phyloP scores from a whole-genome alignment of 2,797 vertebrate genomes.

The Natrix natrix region DNA sequence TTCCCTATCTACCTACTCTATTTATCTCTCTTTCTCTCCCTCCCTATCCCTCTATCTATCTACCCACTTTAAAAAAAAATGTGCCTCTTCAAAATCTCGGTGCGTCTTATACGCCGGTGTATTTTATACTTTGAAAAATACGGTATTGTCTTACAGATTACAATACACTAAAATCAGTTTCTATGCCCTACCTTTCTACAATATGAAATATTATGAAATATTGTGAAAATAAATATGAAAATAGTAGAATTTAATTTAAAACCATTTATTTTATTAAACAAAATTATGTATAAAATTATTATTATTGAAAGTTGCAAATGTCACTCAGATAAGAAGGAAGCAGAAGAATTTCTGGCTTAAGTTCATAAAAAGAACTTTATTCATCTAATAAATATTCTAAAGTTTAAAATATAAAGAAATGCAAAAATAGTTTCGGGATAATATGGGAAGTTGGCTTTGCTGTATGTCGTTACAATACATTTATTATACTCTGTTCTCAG shows the following conservation, averaged over 20 bases:
- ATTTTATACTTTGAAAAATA: no score
- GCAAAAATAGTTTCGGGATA: constrained; percentile 25
- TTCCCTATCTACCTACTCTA: no score
- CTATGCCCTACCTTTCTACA: not conserved
- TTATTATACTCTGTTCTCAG: constrained; percentile 11
- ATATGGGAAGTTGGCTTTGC: constrained; percentile 6
- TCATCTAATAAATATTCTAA: not conserved
- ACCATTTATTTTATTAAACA: not conserved
- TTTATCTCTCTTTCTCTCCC: no score
- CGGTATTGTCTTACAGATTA: not conserved
- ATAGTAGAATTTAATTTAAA: not conserved
- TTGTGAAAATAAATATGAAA: not conserved
- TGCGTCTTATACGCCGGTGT: no score
- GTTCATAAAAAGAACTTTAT: not conserved
- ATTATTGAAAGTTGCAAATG: not conserved
- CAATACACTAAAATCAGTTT: not conserved
- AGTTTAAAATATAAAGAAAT: constrained; percentile 41
- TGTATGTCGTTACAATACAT: not conserved
- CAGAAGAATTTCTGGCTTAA: not conserved
- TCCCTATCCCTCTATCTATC: no score
- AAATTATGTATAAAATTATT: not conserved
- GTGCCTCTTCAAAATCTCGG: no score
- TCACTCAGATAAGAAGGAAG: not conserved
- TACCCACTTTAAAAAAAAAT: no score
- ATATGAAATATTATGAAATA: not conserved